Evolutionary conservation across 2,797 vertebrate genomes (phyloP).

Genomic region (Paratrypauchen microcephalus): DNA sequence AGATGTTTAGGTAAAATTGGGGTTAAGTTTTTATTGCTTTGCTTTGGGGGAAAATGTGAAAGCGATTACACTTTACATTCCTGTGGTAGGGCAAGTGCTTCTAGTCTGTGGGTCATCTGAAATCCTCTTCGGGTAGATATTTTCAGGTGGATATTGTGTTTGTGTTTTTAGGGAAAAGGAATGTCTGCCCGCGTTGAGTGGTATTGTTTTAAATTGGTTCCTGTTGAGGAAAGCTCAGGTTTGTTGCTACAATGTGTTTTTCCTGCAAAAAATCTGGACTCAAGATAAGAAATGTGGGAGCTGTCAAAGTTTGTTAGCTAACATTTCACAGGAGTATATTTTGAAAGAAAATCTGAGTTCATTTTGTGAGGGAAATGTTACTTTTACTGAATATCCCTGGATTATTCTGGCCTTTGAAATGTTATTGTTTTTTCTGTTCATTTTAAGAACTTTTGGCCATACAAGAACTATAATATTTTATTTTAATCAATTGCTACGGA

Average conservation of each 20-base stretch:
- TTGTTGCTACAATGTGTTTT: conserved; percentile 46
- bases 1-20: conserved; percentile 58
- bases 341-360: no score
- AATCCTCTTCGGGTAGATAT: conserved; percentile 35
- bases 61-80: conserved; percentile 65
- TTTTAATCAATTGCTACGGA: no score
- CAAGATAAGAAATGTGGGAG: conserved; percentile 27
- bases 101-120: conserved; percentile 17
- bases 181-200: conserved; percentile 8
- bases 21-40: conserved; percentile 43
- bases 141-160: conserved; percentile 30
- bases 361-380: neutral
- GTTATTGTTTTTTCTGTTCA: no score
- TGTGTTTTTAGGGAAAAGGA: conserved; percentile 10
- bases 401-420: no score
- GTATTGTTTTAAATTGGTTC: conserved; percentile 21
- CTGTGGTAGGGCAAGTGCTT: conserved; percentile 58
- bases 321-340: neutral
- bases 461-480: no score
- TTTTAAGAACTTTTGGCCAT: no score
- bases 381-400: no score
- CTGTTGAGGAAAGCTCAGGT: conserved; percentile 26
- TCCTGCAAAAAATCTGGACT: conserved; percentile 15
- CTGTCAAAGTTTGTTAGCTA: neutral
- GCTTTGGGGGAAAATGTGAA: conserved; percentile 52